Evolutionary conservation across 2,797 vertebrate genomes (phyloP).

Genomic region (Sciaenops ocellatus): DNA sequence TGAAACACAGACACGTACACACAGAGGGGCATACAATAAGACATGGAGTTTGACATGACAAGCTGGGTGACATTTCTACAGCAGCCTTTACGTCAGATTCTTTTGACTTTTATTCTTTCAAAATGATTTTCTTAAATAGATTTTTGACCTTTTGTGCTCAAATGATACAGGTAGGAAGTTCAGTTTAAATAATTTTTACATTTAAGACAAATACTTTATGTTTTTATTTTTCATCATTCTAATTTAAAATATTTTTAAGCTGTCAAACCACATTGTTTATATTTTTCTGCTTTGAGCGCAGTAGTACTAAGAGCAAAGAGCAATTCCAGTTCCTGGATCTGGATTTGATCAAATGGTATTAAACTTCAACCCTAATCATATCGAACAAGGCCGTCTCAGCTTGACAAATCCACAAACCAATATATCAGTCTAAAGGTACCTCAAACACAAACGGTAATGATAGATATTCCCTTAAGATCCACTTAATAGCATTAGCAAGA

Average conservation of each 20-base stretch:
- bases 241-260: conserved; percentile 6
- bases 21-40: background rate
- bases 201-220: background rate
- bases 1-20: conserved; percentile 22
- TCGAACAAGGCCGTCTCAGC: conserved; percentile 42
- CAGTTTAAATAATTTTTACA: background rate
- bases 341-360: conserved; percentile 34
- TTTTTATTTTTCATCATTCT: background rate
- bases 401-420: conserved; percentile 58
- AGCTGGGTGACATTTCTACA: background rate
- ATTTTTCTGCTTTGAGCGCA: background rate
- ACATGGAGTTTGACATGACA: conserved; percentile 7
- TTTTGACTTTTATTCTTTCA: background rate
- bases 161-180: background rate
- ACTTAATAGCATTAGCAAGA: conserved; percentile 71
- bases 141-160: conserved; percentile 20
- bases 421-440: conserved; percentile 32
- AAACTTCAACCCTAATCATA: conserved; percentile 48
- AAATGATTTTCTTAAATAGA: conserved; percentile 8
- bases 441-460: conserved; percentile 59
- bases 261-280: background rate
- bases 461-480: conserved; percentile 62
- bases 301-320: conserved; percentile 9
- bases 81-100: background rate
- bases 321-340: conserved; percentile 17